Evolutionary conservation across 2,113 vertebrate species (phyloP), one percentile per base, ranked within the genome.

Genomic region (Xenopus tropicalis): DNA sequence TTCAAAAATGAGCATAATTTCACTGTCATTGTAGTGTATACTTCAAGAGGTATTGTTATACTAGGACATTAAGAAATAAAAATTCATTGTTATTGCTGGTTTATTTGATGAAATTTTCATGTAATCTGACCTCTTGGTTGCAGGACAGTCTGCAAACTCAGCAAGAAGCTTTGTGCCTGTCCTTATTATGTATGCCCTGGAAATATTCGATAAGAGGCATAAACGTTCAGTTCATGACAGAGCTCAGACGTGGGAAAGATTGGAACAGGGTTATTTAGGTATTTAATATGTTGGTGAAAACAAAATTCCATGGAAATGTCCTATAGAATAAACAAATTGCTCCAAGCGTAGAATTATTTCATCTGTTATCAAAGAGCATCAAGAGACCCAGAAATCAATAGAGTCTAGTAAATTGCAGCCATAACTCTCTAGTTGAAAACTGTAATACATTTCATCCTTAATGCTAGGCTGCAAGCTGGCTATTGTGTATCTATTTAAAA

Each of bases 31-130:
- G 56, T 44, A 59, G 52, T 22, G 71, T 74, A 74, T 48, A 12
- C 23, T 68, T 64, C 57, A 76, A 57, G 46, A 43, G 43, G 46
- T 69, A 69, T 69, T 69, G 59, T 69, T 69, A 63, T 69, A 69
- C 62, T 57, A 62, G 46, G 44, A 63, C 21, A 62, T 61, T 63
- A 46, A 69, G 46, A 46, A 69, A 56, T 63, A 76, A 61, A 61
- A 74, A 76, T 69, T 69, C 58, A 69, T 62, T 69, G 66, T 63
- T 62, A 58, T 62, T 69, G 19, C 66, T 63, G 58, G 62, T 69
- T 69, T 23, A 76, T 76, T 76, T 76, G 46, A 76, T 63, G 46
- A 69, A 63, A 76, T 76, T 54, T 76, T 69, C 59, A 76, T 63
- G 58, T 76, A 63, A 76, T 76, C 46, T 63, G 73, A 46, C 46